Evolutionary conservation across 2,888 invertebrate genomes (phyloP), one percentile per base, ranked within the genome.

Genomic region (Blastobasis lacticolella): DNA sequence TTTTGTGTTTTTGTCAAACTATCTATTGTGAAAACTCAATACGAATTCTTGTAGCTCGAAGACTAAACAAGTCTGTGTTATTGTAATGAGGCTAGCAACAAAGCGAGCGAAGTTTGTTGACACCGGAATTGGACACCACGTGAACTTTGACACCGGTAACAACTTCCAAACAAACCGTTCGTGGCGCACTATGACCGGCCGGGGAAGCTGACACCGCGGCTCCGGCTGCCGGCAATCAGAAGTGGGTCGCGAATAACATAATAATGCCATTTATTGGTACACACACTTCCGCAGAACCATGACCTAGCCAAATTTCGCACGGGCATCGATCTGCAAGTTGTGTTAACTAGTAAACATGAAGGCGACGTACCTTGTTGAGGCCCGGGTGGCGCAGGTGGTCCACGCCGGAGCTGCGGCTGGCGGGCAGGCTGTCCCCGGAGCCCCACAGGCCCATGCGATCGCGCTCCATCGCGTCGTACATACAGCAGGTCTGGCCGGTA

Each of bases 301-400:
- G 75, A 80, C 78, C 79, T 78, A 75, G 68, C 63, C 64, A 56
- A 69, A 73, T 68, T 61, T 66, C 56, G 57, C 53, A 55, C 59
- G 62, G 59, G 57, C 60, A 63, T 59, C 55, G 57, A 65, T 65
- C 58, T 54, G 45, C 44, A 54, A 42, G 42, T n/a, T 49, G 5
- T 10, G 4, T 46, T n/a, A 40, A 41, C 8, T 23, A 37, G 37
- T 23, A 10, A 45, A 4, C 23, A 6, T 23, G 10, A 1, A 9
- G 5, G 37, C 7, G 7, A n/a, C 23, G 6, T 75, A 93, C 94
- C 92, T 94, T 94, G 75, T 93, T 93, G 7, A 93, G 86, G 53
- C 91, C 90, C 3, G 93, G 92, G 71, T 92, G 90, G 55, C 90
- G 89, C 46, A 94, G 84, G 58, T 91, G 91, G 77, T 93, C 93